phyloP scores from a whole-genome alignment of 2,888 invertebrate species.

The Sinhomidia bicolor region DNA sequence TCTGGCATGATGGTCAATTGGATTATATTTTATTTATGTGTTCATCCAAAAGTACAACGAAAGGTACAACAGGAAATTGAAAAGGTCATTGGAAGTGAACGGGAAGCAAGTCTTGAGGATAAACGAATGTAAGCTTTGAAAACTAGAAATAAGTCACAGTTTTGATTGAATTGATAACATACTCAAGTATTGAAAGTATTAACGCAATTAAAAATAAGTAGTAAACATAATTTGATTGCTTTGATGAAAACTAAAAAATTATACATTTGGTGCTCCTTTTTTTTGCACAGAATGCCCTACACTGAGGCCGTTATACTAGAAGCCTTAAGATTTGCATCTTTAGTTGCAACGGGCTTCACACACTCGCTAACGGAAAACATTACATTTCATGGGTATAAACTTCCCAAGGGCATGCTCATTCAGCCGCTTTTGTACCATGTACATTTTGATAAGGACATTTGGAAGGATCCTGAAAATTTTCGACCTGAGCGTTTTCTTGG shows the following conservation, averaged over 20 bases:
- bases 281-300: conserved; percentile 21
- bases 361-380: conserved; percentile 46
- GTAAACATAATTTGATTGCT: no score
- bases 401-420: conserved; percentile 57
- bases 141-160: no score
- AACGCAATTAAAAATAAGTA: no score
- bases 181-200: no score
- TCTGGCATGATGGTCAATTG: neutral
- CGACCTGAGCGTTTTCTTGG: conserved; percentile 76
- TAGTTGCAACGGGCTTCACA: conserved; percentile 71
- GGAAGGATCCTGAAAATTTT: conserved; percentile 77
- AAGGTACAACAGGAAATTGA: conserved; percentile 4
- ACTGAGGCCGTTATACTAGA: conserved; percentile 61
- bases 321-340: conserved; percentile 59
- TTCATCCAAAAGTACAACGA: neutral
- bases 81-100: neutral
- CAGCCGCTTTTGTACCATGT: conserved; percentile 66
- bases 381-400: conserved; percentile 34
- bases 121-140: neutral
- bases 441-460: conserved; percentile 71
- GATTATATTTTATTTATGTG: neutral
- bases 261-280: no score
- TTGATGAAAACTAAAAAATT: no score
- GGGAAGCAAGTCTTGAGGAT: neutral
- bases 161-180: no score